phyloP scores from a whole-genome alignment of 2,797 vertebrate genomes.

The Prionace glauca region DNA sequence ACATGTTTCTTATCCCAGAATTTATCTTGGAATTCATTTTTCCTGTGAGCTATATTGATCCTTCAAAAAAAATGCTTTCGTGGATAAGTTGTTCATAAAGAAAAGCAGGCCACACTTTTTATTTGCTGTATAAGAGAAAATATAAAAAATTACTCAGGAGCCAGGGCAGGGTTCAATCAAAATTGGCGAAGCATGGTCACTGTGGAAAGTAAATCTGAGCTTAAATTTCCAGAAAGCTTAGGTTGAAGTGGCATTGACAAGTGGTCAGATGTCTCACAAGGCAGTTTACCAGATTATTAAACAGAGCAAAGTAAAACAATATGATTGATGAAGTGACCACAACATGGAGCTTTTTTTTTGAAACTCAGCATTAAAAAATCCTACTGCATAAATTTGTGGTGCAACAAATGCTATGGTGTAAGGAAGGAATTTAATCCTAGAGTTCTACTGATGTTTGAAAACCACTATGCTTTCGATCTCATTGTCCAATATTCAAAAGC shows the following conservation, averaged over 20 bases:
- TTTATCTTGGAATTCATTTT: not conserved
- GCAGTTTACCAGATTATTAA: conserved; percentile 1
- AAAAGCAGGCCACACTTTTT: not conserved
- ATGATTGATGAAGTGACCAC: not conserved
- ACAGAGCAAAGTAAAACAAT: not conserved
- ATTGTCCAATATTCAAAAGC: not conserved
- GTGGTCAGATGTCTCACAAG: not conserved
- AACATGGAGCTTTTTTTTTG: not conserved
- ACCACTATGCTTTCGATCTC: not conserved
- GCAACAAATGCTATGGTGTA: not conserved
- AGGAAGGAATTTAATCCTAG: not conserved
- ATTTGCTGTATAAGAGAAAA: conserved; percentile 21
- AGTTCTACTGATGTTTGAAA: not conserved
- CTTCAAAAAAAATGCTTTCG: not conserved
- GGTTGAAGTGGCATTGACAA: conserved; percentile 12
- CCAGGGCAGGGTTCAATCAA: conserved; percentile 15
- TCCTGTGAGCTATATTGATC: not conserved
- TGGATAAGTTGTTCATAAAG: conserved; percentile 12
- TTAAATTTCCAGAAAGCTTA: conserved; percentile 5
- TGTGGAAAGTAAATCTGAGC: not conserved
- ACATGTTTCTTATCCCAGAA: not conserved
- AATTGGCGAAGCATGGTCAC: not conserved
- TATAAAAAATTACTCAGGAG: not conserved
- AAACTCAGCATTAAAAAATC: not conserved
- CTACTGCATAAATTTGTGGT: not conserved